A percentile compares a stretch with the other conserved stretches of the same genome.
Evolutionary conservation across 1,140 invertebrate species (phyloP).

Genomic region (Drosophila erecta): DNA sequence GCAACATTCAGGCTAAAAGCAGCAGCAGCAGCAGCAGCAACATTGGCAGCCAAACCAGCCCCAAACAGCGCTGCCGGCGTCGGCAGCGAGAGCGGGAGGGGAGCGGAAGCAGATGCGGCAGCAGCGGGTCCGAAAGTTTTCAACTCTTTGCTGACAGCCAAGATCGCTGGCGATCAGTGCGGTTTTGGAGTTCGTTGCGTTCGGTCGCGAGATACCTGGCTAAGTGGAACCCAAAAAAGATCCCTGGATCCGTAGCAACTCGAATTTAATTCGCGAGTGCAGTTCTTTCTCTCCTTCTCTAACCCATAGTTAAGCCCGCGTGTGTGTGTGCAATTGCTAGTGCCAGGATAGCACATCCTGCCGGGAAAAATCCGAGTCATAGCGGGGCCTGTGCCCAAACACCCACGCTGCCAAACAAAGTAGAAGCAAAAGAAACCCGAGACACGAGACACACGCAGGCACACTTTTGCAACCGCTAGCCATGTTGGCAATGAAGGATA

Average conservation of each 20-base stretch:
- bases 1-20: slow-evolving; percentile 20
- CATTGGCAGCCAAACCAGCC: slow-evolving; percentile 35
- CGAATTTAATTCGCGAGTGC: slow-evolving; percentile 19
- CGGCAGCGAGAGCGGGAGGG: slow-evolving; percentile 14
- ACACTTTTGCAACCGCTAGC: slow-evolving; percentile 30
- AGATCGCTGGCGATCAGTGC: slow-evolving; percentile 75
- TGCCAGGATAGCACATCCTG: slow-evolving; percentile 20
- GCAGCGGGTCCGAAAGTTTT: slow-evolving; percentile 37
- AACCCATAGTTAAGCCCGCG: background rate
- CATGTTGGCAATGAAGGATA: slow-evolving; percentile 74
- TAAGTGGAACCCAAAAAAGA: slow-evolving; percentile 32
- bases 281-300: background rate
- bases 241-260: slow-evolving; percentile 21
- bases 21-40: slow-evolving; percentile 21
- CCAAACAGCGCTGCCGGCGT: slow-evolving; percentile 14
- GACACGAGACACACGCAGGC: slow-evolving; percentile 12
- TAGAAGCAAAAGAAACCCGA: background rate
- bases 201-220: slow-evolving; percentile 61
- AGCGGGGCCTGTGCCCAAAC: slow-evolving; percentile 6
- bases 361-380: background rate
- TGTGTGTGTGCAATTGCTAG: slow-evolving; percentile 12
- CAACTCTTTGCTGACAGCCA: slow-evolving; percentile 68
- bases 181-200: slow-evolving; percentile 79
- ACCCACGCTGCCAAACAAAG: background rate
- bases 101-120: slow-evolving; percentile 2